These are phyloP conservation scores for Sericinus montela DNA, from an alignment of 2,888 invertebrate genomes.

Conservation along the genomic window DNA sequence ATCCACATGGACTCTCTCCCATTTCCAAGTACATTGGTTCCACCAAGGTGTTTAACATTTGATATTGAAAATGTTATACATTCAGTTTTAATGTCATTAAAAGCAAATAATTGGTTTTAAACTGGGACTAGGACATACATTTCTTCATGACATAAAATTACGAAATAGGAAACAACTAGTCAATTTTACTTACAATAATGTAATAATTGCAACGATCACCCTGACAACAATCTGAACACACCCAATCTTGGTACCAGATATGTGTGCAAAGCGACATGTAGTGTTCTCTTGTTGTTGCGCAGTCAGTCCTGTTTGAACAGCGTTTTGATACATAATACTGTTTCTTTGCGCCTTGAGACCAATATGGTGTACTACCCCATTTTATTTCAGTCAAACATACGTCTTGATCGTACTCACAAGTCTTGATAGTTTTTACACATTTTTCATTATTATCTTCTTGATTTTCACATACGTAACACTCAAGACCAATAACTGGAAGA, in stretches of 20 bases:
- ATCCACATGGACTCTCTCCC: too few relatives aligned
- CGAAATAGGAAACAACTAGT: too few relatives aligned
- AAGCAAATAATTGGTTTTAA: too few relatives aligned
- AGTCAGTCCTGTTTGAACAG: conserved; percentile 90
- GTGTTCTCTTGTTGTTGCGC: conserved; percentile 83
- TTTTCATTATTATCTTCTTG: conserved; percentile 96
- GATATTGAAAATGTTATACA: too few relatives aligned
- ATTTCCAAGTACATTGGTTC: too few relatives aligned
- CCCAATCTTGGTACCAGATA: conserved; percentile 98
- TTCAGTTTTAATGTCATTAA: too few relatives aligned
- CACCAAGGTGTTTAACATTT: too few relatives aligned
- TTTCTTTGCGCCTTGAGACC: conserved; percentile 94
- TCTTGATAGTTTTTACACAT: conserved; percentile 93
- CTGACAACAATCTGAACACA: conserved; percentile 96
- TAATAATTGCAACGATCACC: conserved; percentile 98
- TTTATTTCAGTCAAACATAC: conserved; percentile 92
- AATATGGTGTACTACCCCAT: conserved; percentile 98
- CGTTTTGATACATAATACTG: conserved; percentile 95
- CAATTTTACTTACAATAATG: conserved; percentile 87
- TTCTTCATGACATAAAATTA: too few relatives aligned
- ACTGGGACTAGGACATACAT: too few relatives aligned
- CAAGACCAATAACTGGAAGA: conserved; percentile 82
- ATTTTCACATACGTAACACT: conserved; percentile 96
- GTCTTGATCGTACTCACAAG: conserved; percentile 92
- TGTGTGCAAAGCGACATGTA: conserved; percentile 91